Evolutionary conservation across 2,113 vertebrate genomes (phyloP).

Genomic region (Scopus umbretta): DNA sequence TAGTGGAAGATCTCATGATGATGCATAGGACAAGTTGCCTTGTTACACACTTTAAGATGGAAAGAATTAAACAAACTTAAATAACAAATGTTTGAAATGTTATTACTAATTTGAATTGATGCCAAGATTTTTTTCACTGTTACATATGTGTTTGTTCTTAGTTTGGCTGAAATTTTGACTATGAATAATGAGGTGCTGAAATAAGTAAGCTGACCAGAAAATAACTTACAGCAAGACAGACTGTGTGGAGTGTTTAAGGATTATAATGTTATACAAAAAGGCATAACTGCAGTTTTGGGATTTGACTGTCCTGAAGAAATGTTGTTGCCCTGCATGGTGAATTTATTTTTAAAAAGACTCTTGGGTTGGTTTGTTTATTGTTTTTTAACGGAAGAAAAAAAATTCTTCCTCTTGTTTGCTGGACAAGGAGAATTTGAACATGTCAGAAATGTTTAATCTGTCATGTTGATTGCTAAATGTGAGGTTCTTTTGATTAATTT

Average conservation of each 20-base stretch:
- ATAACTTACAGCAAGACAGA: background rate
- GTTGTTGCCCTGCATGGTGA: background rate
- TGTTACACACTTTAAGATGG: slow-evolving; percentile 52
- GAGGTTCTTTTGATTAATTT: background rate
- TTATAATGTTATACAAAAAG: background rate
- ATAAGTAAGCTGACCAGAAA: slow-evolving; percentile 61
- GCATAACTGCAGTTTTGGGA: background rate
- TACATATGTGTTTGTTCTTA: slow-evolving; percentile 67
- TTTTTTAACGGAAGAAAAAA: background rate
- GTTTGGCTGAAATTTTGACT: slow-evolving; percentile 66
- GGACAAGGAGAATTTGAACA: background rate
- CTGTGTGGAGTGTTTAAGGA: background rate
- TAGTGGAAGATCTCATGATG: slow-evolving; percentile 47
- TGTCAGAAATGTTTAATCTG: background rate
- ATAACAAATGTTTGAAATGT: slow-evolving; percentile 72
- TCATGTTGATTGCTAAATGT: background rate
- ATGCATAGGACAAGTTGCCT: slow-evolving; percentile 49
- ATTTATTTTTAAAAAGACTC: background rate
- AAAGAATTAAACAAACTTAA: slow-evolving; percentile 72
- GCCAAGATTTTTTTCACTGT: slow-evolving; percentile 47
- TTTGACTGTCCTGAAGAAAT: background rate
- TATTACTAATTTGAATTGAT: slow-evolving; percentile 68
- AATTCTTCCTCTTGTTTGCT: background rate
- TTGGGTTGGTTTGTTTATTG: too few species aligned
- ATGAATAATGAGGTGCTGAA: slow-evolving; percentile 61